These are phyloP conservation scores for Brachymystax lenok DNA, from an alignment of 2,797 vertebrate genomes.

Conservation along the genomic window DNA sequence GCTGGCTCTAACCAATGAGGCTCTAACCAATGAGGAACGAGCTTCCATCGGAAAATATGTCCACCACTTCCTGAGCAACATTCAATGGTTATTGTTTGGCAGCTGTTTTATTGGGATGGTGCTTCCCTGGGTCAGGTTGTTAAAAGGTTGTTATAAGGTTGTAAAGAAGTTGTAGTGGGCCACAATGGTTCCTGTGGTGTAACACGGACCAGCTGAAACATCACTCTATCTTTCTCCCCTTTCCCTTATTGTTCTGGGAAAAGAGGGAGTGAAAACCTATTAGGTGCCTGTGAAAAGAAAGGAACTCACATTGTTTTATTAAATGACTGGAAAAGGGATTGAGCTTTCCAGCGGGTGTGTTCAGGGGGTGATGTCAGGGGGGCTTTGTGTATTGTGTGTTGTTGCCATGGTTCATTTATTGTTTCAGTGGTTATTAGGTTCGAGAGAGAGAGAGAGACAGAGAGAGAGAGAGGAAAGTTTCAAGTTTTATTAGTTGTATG, in stretches of 20 bases:
- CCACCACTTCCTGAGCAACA: constrained; percentile 63
- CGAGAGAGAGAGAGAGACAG: background rate
- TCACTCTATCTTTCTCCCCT: constrained; percentile 35
- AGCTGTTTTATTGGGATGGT: constrained; percentile 47
- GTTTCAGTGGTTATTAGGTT: background rate
- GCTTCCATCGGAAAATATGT: constrained; percentile 32
- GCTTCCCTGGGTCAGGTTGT: background rate
- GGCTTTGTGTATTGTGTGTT: constrained; percentile 19
- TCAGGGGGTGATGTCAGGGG: constrained; percentile 51
- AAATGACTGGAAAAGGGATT: constrained; percentile 40
- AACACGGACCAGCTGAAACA: background rate
- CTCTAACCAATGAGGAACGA: constrained; percentile 11
- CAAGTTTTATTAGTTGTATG: too few relatives aligned
- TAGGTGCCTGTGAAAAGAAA: constrained; percentile 40
- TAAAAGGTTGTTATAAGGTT: constrained; percentile 20
- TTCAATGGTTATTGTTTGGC: constrained; percentile 55
- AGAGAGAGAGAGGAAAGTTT: too few relatives aligned
- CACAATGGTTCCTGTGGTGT: constrained; percentile 10
- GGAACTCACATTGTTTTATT: constrained; percentile 44
- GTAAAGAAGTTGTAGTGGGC: constrained; percentile 45
- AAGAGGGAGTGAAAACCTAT: background rate
- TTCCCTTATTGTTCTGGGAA: constrained; percentile 33
- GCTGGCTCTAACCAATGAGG: constrained; percentile 8
- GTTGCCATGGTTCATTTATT: background rate
- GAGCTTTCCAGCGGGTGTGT: constrained; percentile 40